Evolutionary conservation across 2,797 vertebrate species (phyloP), one percentile per base, ranked within the genome.

Genomic region (Thaleichthys pacificus): DNA sequence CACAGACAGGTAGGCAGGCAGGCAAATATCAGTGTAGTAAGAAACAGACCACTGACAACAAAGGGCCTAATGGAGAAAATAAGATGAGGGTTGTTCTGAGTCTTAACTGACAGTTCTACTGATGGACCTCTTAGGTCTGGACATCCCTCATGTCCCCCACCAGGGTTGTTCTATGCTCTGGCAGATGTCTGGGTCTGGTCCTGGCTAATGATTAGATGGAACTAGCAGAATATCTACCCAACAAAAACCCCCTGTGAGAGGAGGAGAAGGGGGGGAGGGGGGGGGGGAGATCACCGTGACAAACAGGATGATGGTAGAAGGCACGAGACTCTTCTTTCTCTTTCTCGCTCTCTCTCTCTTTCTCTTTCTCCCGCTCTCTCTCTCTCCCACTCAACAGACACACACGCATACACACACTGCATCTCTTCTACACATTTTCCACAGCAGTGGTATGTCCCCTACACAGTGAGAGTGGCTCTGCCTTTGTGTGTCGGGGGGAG

Each of bases 401-500:
- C 26, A 63, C 14, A 54, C 49, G n/a, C n/a, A 56, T 6, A 24
- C 61, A 62, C 61, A 24, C 24, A 62, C 61, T 8, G 24, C 35
- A 66, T 51, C 24, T 15, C 22, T 3, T 24, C 32, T 30, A 64
- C 62, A 35, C 32, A n/a, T 19, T 84, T 86, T 86, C 82, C 81
- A 80, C 84, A 88, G 83, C 77, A 11, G 79, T 83, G 89, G 83
- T 77, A 92, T 91, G 90, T 89, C 74, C 75, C 86, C 64, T n/a
- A 1, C 83, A 73, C 80, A 78, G 79, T 74, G 73, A 71, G 65
- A 75, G 69, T 83, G 72, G 67, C 78, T 56, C 24, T 78, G 83
- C 77, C 85, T 89, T 89, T 87, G 83, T 90, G 82, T 86, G 51
- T 56, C 42, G 11, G 11, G 17, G 51, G 51, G 15, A 17, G 51